Evolutionary conservation across 2,888 invertebrate species (phyloP).

Genomic region (Chromoteleia sp.): DNA sequence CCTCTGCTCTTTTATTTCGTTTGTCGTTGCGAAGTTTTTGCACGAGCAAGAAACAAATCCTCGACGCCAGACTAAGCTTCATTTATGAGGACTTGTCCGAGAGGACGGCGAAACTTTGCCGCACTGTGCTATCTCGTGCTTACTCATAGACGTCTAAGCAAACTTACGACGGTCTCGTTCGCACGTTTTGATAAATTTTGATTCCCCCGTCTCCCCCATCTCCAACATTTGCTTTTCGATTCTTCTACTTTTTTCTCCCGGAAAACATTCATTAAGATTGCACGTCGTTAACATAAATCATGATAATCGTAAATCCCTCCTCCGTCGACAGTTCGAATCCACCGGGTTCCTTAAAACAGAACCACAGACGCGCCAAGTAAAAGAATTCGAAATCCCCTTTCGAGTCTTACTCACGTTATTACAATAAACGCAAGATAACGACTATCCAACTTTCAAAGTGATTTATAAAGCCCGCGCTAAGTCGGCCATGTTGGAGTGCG

Average conservation of each 20-base stretch:
- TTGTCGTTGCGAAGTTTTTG: conserved; percentile 50
- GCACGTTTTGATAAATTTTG: conserved; percentile 37
- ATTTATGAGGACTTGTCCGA: conserved; percentile 52
- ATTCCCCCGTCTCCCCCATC: neutral
- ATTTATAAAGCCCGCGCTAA: conserved; percentile 63
- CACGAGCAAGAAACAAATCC: conserved; percentile 50
- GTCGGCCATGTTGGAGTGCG: conserved; percentile 51
- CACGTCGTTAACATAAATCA: conserved; percentile 41
- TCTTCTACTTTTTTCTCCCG: neutral
- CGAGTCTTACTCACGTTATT: conserved; percentile 42
- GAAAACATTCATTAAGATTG: conserved; percentile 23
- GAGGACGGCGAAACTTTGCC: conserved; percentile 18
- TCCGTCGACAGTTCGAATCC: conserved; percentile 4
- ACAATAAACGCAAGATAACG: conserved; percentile 60
- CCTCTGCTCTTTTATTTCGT: conserved; percentile 41
- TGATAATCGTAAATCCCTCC: conserved; percentile 18
- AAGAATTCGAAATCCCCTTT: conserved; percentile 40
- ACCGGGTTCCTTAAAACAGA: conserved; percentile 33
- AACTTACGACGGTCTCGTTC: conserved; percentile 34
- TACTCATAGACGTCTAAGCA: conserved; percentile 31
- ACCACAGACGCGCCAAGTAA: conserved; percentile 8
- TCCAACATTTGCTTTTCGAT: conserved; percentile 26
- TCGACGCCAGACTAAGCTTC: conserved; percentile 59
- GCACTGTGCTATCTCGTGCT: conserved; percentile 18
- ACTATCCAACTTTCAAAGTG: conserved; percentile 62